A percentile compares a stretch with the other conserved stretches of the same genome.
These are phyloP conservation scores for Drosophila melanogaster DNA, from an alignment of 1,140 invertebrate genomes.

Conservation along the genomic window DNA sequence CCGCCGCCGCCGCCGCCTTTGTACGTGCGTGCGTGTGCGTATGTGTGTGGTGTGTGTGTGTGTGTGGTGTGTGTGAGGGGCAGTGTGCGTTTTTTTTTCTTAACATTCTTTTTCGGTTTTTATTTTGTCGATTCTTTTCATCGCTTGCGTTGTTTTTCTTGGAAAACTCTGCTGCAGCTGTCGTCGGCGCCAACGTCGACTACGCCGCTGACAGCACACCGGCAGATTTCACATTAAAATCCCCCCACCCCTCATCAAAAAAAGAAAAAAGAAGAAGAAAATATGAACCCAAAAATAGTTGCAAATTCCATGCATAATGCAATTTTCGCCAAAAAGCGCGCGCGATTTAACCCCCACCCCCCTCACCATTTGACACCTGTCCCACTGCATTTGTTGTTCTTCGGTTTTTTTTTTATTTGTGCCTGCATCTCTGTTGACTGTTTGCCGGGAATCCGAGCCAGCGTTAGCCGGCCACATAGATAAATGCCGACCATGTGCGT, in stretches of 20 bases:
- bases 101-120: slow-evolving; percentile 49
- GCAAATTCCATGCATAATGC: slow-evolving; percentile 12
- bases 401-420: slow-evolving; percentile 1
- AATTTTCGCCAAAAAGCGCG: slow-evolving; percentile 38
- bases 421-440: slow-evolving; percentile 28
- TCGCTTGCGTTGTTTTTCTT: slow-evolving; percentile 36
- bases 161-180: slow-evolving; percentile 52
- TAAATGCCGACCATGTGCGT: slow-evolving; percentile 25
- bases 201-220: background rate
- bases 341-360: slow-evolving; percentile 13
- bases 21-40: slow-evolving; percentile 27
- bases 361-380: slow-evolving; percentile 35
- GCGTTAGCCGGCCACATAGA: background rate
- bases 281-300: slow-evolving; percentile 21
- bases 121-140: slow-evolving; percentile 30
- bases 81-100: slow-evolving; percentile 70
- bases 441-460: slow-evolving; percentile 24
- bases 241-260: background rate
- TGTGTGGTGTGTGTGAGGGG: slow-evolving; percentile 35
- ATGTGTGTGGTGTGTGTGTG: slow-evolving; percentile 13
- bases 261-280: background rate
- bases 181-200: slow-evolving; percentile 14
- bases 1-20: slow-evolving; percentile 29
- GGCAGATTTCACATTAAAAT: background rate
- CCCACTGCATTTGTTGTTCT: slow-evolving; percentile 17